Base-by-base conservation (phyloP, 1,140 invertebrate genomes). In the Parapsyche elsis region DNA sequence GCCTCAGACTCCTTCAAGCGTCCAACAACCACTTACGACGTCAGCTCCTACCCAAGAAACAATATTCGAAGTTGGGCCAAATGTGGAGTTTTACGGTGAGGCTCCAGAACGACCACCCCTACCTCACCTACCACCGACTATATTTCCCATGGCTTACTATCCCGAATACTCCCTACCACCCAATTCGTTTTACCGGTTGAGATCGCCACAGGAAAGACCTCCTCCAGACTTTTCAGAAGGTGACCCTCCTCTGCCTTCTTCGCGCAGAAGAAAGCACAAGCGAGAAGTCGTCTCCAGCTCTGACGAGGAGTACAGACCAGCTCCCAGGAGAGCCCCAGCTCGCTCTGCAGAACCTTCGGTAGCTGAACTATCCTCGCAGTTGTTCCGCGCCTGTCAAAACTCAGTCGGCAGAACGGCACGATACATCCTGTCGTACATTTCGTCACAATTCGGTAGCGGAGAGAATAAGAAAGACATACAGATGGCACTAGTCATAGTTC, bases 391-490 rank as follows among this genome's bases (percentile, higher is more conserved):
- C 1, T 92, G 94, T 78, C 90, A 92, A 44, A 86, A 90, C 23
- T 91, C 91, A 16, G 89, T 92, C 12, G 90, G 90, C n/a, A 90
- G 90, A 80, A 90, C 92, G 9, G 87, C 94, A 64, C 91, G 91
- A 84, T 91, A 92, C 84, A 90, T 95, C 82, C 91, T 94, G 10
- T 88, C 90, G 71, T 90, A 91, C 74, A 88, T 94, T 73, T 90
- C 91, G 71, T 88, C 91, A 12, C 89, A 89, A 81, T 86, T 91
- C 21, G 89, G 88, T 73, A 88, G 87, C 24, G 88, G 90, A 12
- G 90, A 92, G 74, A 91, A 92, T 16, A 92, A 93, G 84, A 90
- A 92, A 74, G 93, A 95, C 83, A 89, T 94, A 30, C 92, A 94
- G 84, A 90, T 94, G 80, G 91, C 92, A 0, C 87, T 95, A 83